Evolutionary conservation across 2,888 invertebrate genomes (phyloP), one percentile per base, ranked within the genome.

Genomic region (Pristionchus maxplancki): DNA sequence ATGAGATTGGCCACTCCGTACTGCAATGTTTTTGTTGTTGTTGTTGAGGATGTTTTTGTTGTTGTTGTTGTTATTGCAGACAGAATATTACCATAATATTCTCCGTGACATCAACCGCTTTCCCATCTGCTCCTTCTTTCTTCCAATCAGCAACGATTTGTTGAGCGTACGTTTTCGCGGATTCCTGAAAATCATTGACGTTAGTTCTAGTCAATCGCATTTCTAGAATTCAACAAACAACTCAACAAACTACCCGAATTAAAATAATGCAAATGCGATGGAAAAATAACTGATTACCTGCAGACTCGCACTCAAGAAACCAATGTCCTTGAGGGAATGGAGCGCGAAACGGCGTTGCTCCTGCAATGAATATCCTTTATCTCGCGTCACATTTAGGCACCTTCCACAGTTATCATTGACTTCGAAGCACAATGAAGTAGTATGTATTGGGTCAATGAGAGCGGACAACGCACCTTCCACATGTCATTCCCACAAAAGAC

Each of bases 311-410:
- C 82, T 53, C 24, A 83, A 17, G 24, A 53, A 83, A 5, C 82
- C 82, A 24, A 83, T 37, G 20, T 83, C 82, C 31, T 58, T 50
- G 37, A 83, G 34, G 3, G 82, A 83, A 13, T 83, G 82, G 20
- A 83, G 53, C 24, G 82, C 50, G 44, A 83, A 83, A 9, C 82
- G 82, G 1, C 82, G 82, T 37, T 83, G 82, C 28, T 83, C 82
- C 82, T 83, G 50, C 2, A 81, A n/a, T n/a, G n/a, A n/a, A n/a
- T n/a, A n/a, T n/a, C n/a, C n/a, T n/a, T n/a, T n/a, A n/a, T n/a
- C n/a, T n/a, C n/a, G n/a, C n/a, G n/a, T n/a, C n/a, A n/a, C n/a
- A n/a, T n/a, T n/a, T n/a, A n/a, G n/a, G n/a, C 9, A 74, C 11
- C 34, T 67, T 67, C 11, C 58, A 58, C 24, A 58, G n/a, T n/a